Conservation (phyloP, 2,113 vertebrate species). For the Thymallus thymallus region DNA sequence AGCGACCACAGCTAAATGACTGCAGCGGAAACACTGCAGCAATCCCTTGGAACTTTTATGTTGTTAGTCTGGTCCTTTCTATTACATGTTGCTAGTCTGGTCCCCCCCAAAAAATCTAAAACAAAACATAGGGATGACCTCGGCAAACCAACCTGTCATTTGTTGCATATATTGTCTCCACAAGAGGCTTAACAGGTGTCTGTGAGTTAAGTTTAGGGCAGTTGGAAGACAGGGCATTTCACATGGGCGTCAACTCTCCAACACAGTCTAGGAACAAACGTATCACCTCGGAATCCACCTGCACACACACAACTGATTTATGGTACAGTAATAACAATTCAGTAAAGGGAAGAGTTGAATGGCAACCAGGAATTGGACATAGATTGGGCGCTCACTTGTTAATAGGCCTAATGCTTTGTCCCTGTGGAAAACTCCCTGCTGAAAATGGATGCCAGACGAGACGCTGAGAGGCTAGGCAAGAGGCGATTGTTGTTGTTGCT, state of each 20-base stretch:
- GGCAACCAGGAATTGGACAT: neutral
- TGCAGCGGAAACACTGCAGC: too few relatives aligned
- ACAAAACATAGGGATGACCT: too few relatives aligned
- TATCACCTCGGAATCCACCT: too few relatives aligned
- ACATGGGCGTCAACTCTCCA: neutral
- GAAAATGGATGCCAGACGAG: neutral
- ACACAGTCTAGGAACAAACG: neutral
- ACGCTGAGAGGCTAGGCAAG: conserved; percentile 7
- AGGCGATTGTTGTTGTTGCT: conserved; percentile 25
- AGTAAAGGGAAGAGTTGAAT: neutral
- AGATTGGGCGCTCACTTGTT: neutral
- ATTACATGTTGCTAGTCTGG: too few relatives aligned
- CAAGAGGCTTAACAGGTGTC: neutral
- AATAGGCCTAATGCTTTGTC: neutral
- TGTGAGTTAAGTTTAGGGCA: neutral
- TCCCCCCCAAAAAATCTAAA: too few relatives aligned
- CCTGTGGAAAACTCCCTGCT: conserved; percentile 12
- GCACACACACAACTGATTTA: too few relatives aligned
- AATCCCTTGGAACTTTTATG: too few relatives aligned
- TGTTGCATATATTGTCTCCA: too few relatives aligned
- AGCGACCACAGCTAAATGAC: too few relatives aligned
- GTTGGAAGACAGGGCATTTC: neutral
- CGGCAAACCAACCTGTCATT: too few relatives aligned
- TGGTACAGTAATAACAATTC: too few relatives aligned
- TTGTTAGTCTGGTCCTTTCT: too few relatives aligned